Base-by-base conservation (phyloP, 2,113 vertebrate genomes). In the Hystrix brachyura region DNA sequence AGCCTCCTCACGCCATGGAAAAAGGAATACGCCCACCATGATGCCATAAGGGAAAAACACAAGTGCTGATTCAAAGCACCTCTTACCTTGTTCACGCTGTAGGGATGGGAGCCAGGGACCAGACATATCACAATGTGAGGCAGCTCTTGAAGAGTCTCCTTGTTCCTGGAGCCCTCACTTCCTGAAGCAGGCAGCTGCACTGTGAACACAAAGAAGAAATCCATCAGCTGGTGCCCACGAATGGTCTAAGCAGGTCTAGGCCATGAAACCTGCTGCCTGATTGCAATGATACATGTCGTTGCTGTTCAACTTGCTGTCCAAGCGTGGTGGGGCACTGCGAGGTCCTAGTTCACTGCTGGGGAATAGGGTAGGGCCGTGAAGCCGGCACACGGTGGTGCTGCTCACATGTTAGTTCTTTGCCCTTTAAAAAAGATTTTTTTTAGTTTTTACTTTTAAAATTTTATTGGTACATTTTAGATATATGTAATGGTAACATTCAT, bases 31-130 rank as follows among this genome's bases (percentile, higher is more conserved):
- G 25, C 4, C 21, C 57, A 65, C 46, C 55, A 83, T 0, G 4
- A 59, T 53, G 55, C 12, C 46, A 21, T 17, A 32, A 67, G 65
- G 76, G 89, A 90, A 65, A 94, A 71, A 90, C 13, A 48, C 23
- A 80, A 79, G 60, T 57, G 14, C 32, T 59, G 32, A 92, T 25
- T 60, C 29, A 80, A 0, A 3, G 84, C 81, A 62, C 51, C 17
- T 88, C 97, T 97, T 96, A 98, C 92, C 85, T 96, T 97, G 96
- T 95, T 97, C 93, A 97, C 86, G 87, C 83, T 94, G 81, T 79
- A 79, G 69, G 96, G 93, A 95, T 38, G 18, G 90, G 95, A 97
- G 94, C 78, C 69, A 97, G 96, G 88, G 62, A 13, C 0, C 5
- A 84, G 96, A 97, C 98, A 76, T 96, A 97, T 97, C 97, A 97